A percentile compares a stretch with the other conserved stretches of the same genome.
Evolutionary conservation across 2,888 invertebrate genomes (phyloP).

Genomic region (Helleia helle): DNA sequence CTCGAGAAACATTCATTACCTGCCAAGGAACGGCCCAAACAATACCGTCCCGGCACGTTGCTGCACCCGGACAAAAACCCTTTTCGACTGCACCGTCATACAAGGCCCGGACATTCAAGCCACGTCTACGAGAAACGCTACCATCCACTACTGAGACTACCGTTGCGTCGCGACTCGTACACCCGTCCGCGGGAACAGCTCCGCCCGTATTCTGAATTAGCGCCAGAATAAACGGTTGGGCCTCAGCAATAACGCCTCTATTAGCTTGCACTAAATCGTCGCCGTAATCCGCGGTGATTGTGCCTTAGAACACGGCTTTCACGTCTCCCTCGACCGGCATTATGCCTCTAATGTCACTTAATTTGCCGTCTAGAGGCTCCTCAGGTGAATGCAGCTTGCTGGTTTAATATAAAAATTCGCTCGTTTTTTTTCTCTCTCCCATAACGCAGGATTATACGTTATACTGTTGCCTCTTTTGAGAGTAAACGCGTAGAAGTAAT

Average conservation of each 20-base stretch:
- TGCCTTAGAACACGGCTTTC: conserved; percentile 58
- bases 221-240: conserved; percentile 17
- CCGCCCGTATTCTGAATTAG: too few relatives aligned
- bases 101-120: conserved; percentile 9
- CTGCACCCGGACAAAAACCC: conserved; percentile 6
- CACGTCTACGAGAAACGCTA: conserved; percentile 17
- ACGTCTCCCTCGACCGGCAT: conserved; percentile 58
- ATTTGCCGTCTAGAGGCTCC: conserved; percentile 68
- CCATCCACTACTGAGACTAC: conserved; percentile 24
- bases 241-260: conserved; percentile 17
- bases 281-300: conserved; percentile 25
- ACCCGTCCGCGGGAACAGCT: too few relatives aligned
- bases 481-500: conserved; percentile 66
- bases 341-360: conserved; percentile 71
- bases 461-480: conserved; percentile 65
- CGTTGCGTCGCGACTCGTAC: conserved; percentile 36
- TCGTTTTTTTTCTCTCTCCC: conserved; percentile 43
- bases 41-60: conserved; percentile 7
- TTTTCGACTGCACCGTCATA: conserved; percentile 2
- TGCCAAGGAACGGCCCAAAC: conserved; percentile 10
- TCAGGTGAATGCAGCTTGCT: conserved; percentile 64
- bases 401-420: conserved; percentile 67
- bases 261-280: conserved; percentile 18
- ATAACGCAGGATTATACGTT: conserved; percentile 49
- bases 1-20: conserved; percentile 7